phyloP scores from a whole-genome alignment of 2,797 vertebrate species.

The Crocodylus rhombifer region DNA sequence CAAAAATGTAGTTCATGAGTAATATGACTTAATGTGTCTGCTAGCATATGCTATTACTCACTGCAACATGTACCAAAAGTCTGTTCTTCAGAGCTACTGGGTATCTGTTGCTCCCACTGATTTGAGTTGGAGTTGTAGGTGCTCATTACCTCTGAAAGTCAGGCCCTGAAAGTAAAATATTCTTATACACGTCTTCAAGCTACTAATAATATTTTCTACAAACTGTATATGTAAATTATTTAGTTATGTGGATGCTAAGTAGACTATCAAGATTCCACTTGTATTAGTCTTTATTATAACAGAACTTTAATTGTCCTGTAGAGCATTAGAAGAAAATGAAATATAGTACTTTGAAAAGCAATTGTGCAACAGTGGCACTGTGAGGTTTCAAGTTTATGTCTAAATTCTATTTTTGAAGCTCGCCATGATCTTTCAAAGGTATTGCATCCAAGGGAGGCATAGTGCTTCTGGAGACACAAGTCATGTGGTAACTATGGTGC shows the following conservation, averaged over 20 bases:
- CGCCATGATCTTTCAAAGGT: neutral
- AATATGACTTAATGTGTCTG: neutral
- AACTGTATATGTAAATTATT: neutral
- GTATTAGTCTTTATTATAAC: neutral
- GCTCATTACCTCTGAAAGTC: neutral
- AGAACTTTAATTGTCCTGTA: neutral
- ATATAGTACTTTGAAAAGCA: neutral
- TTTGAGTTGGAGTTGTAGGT: neutral
- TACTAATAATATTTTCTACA: neutral
- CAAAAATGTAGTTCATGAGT: neutral
- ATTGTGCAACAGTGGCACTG: neutral
- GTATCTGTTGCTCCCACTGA: neutral
- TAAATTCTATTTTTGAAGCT: neutral
- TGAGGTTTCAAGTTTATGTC: neutral
- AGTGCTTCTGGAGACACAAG: neutral
- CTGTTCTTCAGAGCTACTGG: neutral
- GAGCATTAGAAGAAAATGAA: neutral
- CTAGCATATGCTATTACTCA: neutral
- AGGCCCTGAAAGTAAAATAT: neutral
- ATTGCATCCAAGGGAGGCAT: neutral
- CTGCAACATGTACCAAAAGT: neutral
- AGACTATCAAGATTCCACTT: neutral
- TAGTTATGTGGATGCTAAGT: neutral
- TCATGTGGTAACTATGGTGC: neutral
- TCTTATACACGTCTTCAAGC: neutral